Evolutionary conservation across 2,888 invertebrate species (phyloP), one percentile per base, ranked within the genome.

Genomic region (Tridacna crocea): DNA sequence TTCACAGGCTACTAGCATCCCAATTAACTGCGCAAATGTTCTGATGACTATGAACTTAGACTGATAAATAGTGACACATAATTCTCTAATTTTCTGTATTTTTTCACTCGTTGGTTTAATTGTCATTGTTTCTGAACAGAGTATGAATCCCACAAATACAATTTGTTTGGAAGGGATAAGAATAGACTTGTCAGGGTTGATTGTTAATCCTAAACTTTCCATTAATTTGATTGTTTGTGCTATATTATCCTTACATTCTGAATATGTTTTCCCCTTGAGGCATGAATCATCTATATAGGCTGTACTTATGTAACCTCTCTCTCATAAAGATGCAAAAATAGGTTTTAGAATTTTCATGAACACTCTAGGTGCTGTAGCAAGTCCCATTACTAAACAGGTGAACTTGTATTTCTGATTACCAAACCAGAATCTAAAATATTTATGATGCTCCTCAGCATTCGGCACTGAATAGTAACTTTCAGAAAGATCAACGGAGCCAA

Each of bases 181-280:
- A 19, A 79, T 73, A 17, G 88, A 87, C 75, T 87, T 88, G 8
- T 79, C 61, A 36, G 75, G 76, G 61, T n/a, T n/a, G n/a, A n/a
- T n/a, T n/a, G n/a, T n/a, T n/a, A n/a, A n/a, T n/a, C n/a, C n/a
- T n/a, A n/a, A 87, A 68, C 15, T 87, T 72, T 82, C 83, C 47
- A 88, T 70, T 47, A 78, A 19, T 51, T 60, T 19, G n/a, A 77
- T 27, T 13, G 83, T 80, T 6, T 70, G 72, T 11, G 51, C 0
- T 15, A 85, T 72, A 22, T 82, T 82, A 36, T 48, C 24, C n/a
- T 47, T 19, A 75, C 82, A 82, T n/a, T 63, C 27, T 17, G 68
- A 63, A 60, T 72, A 75, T 19, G 76, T 65, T 11, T 72, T 60
- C 1, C 77, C 82, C 46, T 77, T 72, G 47, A 85, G 48, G 72